Base-by-base conservation (phyloP, 2,797 vertebrate species). In the Enteromius fasciolatus region DNA sequence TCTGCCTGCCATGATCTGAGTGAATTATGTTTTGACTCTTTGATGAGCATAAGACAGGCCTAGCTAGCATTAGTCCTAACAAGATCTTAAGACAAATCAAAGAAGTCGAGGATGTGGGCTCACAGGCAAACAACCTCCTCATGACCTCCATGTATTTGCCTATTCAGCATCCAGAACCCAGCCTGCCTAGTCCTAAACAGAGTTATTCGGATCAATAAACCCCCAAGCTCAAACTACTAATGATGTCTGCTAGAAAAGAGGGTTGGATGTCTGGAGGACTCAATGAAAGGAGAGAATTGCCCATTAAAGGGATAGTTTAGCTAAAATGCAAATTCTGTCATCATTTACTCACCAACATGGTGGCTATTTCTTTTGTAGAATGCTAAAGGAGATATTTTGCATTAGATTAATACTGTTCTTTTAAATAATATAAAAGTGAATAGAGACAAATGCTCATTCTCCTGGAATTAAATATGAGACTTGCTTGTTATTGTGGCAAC, bases 141-240 rank as follows among this genome's bases (percentile, higher is more conserved):
- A 23, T 88, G 87, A 82, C 31, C 83, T 69, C 67, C 52, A 7
- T 46, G 17, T 64, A 64, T 59, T 44, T 70, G 73, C 31, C 57
- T 52, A 50, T 73, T 63, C 57, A 76, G 81, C 57, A 76, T 84
- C 67, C 85, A 83, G 84, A 82, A 82, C 57, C 85, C 31, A 6
- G 57, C 61, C 90, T 91, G 84, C 69, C 86, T 15, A n/a, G 36
- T 54, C 54, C 91, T 92, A 90, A 92, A 91, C 91, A 90, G 85
- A 85, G 90, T 92, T 68, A 78, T 92, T 92, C 89, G 59, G 87
- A 93, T 94, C 90, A 90, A 92, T 94, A 92, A 91, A 90, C 87
- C 88, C 87, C 90, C 89, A 85, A 81, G 84, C 84, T 83, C 80
- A 85, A 90, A 90, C 84, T 88, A 73, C 80, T 92, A 92, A 93